These are phyloP conservation scores for Pollenia angustigena DNA, from an alignment of 2,888 invertebrate species.

Conservation along the genomic window DNA sequence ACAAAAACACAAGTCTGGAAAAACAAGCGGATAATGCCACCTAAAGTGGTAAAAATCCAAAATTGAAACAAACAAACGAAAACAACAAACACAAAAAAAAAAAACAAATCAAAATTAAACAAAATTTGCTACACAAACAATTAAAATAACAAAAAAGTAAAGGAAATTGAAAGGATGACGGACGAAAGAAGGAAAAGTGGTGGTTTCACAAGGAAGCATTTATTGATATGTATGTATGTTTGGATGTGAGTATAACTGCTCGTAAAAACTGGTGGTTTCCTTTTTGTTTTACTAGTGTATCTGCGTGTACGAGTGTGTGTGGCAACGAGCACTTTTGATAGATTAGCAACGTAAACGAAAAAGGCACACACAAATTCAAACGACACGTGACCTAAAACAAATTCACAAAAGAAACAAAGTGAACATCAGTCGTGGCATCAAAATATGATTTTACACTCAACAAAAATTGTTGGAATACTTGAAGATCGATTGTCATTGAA, in stretches of 20 bases:
- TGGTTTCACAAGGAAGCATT: slow-evolving; percentile 59
- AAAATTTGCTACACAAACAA: slow-evolving; percentile 72
- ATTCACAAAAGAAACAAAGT: slow-evolving; percentile 72
- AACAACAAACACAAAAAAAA: slow-evolving; percentile 50
- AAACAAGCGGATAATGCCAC: slow-evolving; percentile 65
- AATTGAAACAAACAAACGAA: slow-evolving; percentile 68
- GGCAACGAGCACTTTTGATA: slow-evolving; percentile 77
- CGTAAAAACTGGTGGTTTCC: slow-evolving; percentile 48
- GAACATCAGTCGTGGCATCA: slow-evolving; percentile 50
- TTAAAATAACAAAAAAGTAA: slow-evolving; percentile 62
- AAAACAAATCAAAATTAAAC: slow-evolving; percentile 73
- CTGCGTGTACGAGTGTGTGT: not conserved
- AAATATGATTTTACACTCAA: slow-evolving; percentile 51
- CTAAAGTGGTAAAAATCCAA: slow-evolving; percentile 69
- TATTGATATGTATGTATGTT: slow-evolving; percentile 17
- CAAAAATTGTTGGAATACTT: slow-evolving; percentile 19
- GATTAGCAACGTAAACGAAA: slow-evolving; percentile 82
- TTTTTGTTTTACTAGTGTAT: slow-evolving; percentile 27
- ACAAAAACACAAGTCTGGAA: slow-evolving; percentile 49
- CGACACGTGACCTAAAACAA: slow-evolving; percentile 77
- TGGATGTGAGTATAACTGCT: not conserved
- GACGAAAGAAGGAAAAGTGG: slow-evolving; percentile 58
- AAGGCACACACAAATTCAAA: slow-evolving; percentile 75
- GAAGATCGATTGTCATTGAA: no score
- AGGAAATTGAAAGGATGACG: slow-evolving; percentile 33